Base-by-base conservation (phyloP, 2,113 vertebrate genomes). In the Macquaria ambigua region DNA sequence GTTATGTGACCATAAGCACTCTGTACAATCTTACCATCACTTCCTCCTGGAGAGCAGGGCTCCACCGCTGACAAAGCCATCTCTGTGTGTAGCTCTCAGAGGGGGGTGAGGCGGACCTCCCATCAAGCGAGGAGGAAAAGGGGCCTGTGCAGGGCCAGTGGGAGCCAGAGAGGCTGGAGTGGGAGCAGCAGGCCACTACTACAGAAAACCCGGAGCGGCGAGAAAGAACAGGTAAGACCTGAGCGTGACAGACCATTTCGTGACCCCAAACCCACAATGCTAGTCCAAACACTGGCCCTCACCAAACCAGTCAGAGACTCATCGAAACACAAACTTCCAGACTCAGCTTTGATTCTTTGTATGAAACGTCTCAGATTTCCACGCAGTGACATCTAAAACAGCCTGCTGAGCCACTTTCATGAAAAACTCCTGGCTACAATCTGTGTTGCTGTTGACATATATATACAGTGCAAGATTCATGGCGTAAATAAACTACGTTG, bases 211-310 rank as follows among this genome's bases (percentile, higher is more conserved):
- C 87, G 64, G 92, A 93, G 78, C 83, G 23, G 81, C 85, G 83
- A 83, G 86, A 93, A 75, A 84, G 90, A 92, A 93, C 94, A 95
- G 95, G 96, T 96, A 95, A 93, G 93, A 92, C 83, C 82, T 87
- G 59, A 88, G 84, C 39, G 68, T 89, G 84, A 87, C 89, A 10
- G 58, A 71, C 52, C 37, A 21, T 76, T 68, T 67, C 64, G 71
- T 91, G 46, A 84, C 72, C 76, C 1, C 25, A 76, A 15, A 74
- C 37, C n/a, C 46, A 67, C 62, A 83, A 68, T 52, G 69, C 73
- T 81, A 58, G 79, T 86, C 68, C 53, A 93, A 92, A 93, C 92
- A 91, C 9, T 52, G 81, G 20, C 55, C 28, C 81, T 92, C 63
- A 84, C 83, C 89, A 86, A 93, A 94, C 77, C 92, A 85, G 88